Evolutionary conservation across 92 coral and sea anemone species (phyloP).

Genomic region (Epizoanthus illoricatus): DNA sequence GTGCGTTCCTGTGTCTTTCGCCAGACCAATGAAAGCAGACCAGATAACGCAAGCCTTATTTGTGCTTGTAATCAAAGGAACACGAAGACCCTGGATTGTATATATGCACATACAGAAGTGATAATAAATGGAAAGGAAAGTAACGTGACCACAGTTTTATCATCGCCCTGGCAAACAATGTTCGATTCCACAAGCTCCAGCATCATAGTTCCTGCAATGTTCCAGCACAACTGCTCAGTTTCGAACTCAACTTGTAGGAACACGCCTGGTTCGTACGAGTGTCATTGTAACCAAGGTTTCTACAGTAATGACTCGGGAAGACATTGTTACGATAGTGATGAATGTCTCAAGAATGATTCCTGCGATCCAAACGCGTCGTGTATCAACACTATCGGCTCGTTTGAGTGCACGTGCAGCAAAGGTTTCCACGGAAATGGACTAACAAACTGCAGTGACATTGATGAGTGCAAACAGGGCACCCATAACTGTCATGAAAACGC

Average conservation of each 20-base stretch:
- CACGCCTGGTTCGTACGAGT: constrained; percentile 58
- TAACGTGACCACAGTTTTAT: constrained; percentile 37
- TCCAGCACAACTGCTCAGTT: constrained; percentile 55
- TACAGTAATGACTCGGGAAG: constrained; percentile 39
- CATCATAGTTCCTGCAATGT: constrained; percentile 17
- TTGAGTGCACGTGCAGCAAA: constrained; percentile 43
- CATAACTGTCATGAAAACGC: constrained; percentile 50
- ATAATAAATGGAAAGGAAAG: neutral
- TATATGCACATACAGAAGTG: constrained; percentile 36
- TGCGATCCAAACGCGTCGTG: constrained; percentile 65
- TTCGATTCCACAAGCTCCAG: constrained; percentile 30
- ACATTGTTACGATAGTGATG: constrained; percentile 52
- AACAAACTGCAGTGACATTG: constrained; percentile 48
- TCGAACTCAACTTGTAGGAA: constrained; percentile 51
- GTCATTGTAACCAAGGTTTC: constrained; percentile 52
- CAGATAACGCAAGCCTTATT: constrained; percentile 44
- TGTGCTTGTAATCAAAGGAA: constrained; percentile 56
- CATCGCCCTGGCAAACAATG: constrained; percentile 51
- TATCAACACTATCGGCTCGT: constrained; percentile 58
- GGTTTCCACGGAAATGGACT: constrained; percentile 58
- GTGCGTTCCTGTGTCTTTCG: constrained; percentile 49
- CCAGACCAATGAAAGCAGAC: constrained; percentile 33
- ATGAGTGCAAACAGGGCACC: constrained; percentile 46
- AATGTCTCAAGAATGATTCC: constrained; percentile 48
- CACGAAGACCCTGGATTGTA: constrained; percentile 48